phyloP scores from a whole-genome alignment of 2,888 invertebrate genomes.

The Nephrotoma guestfalica region DNA sequence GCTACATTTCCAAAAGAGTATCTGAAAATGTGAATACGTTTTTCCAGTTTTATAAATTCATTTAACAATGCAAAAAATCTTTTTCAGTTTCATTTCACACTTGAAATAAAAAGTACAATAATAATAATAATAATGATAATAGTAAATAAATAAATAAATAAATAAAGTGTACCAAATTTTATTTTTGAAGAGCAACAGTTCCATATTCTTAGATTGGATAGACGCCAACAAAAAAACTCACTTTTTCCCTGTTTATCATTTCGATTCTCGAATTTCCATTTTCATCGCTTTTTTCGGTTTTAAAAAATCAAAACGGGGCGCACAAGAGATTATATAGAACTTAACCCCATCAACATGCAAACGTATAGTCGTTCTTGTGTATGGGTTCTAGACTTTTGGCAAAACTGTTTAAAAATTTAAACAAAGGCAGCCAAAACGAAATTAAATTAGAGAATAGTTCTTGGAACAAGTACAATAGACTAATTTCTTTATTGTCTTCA shows the following conservation, averaged over 20 bases:
- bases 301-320: not conserved
- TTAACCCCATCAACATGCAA: not conserved
- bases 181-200: not conserved
- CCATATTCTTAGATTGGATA: not conserved
- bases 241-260: not conserved
- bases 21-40: not conserved
- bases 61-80: not conserved
- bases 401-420: not conserved
- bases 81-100: not conserved
- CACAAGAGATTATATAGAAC: not conserved
- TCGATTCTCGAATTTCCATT: not conserved
- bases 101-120: not conserved
- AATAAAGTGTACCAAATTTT: not conserved
- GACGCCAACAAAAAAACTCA: not conserved
- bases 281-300: not conserved
- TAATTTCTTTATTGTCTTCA: not conserved
- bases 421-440: not conserved
- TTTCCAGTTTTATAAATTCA: not conserved
- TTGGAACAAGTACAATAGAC: not conserved
- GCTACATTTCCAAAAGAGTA: not conserved
- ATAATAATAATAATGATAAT: not conserved
- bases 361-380: not conserved
- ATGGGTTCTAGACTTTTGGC: not conserved
- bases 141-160: not conserved
- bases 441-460: not conserved